A percentile compares a stretch with the other conserved stretches of the same genome.
phyloP scores from a whole-genome alignment of 2,797 vertebrate genomes.

The Somateria mollissima region DNA sequence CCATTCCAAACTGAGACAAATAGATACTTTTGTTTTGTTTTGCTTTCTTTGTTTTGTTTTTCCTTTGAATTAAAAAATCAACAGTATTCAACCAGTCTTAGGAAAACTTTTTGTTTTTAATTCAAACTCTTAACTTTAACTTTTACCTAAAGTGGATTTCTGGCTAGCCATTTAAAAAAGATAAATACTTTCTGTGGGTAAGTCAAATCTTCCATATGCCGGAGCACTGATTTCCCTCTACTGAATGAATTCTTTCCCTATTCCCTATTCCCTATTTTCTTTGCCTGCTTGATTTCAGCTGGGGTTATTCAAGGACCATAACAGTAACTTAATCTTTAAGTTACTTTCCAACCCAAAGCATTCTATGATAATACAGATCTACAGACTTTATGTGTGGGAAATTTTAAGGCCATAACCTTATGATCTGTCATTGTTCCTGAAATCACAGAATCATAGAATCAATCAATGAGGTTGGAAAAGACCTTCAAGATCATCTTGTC shows the following conservation, averaged over 20 bases:
- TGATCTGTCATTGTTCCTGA: background rate
- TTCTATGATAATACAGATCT: background rate
- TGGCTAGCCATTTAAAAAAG: background rate
- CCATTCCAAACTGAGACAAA: background rate
- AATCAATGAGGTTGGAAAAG: no score
- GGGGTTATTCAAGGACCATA: background rate
- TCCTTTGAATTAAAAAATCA: background rate
- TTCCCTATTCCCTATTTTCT: background rate
- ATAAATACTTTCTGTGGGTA: background rate
- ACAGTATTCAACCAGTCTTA: background rate
- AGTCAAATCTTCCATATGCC: background rate
- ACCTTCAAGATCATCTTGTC: no score
- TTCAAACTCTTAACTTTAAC: background rate
- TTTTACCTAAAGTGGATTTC: background rate
- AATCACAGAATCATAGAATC: background rate
- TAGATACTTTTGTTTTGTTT: background rate
- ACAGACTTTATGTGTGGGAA: background rate
- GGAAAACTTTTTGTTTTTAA: accelerated
- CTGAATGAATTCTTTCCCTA: background rate
- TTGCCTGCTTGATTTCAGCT: background rate
- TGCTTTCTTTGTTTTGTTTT: background rate
- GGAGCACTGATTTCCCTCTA: background rate
- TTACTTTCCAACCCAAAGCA: no score
- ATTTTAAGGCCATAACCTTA: background rate
- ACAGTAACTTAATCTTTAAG: background rate